Conservation (phyloP, 2,797 vertebrate species). For the Hemibagrus guttatus region DNA sequence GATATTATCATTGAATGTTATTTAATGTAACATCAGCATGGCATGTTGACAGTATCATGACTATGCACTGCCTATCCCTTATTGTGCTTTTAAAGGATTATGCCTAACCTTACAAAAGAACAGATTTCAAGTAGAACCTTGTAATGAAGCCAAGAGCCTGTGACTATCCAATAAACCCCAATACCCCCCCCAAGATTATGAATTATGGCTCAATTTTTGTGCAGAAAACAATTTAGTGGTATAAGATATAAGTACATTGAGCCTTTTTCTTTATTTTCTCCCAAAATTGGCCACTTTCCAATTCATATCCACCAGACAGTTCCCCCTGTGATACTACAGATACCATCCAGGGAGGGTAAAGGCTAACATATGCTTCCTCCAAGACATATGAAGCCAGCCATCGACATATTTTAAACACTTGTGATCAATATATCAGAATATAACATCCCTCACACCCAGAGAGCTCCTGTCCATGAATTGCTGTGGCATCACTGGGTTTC, state of each 20-base stretch:
- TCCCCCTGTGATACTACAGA: not conserved
- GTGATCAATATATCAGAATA: not conserved
- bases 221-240: not conserved
- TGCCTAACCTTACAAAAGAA: not conserved
- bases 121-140: not conserved
- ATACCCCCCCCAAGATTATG: not conserved
- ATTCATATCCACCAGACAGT: not conserved
- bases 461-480: not conserved
- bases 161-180: not conserved
- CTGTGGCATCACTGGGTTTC: conserved; percentile 4
- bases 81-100: not conserved
- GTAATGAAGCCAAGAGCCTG: not conserved
- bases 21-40: not conserved
- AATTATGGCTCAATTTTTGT: not conserved
- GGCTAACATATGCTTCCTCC: not conserved
- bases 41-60: not conserved
- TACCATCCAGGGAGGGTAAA: not conserved
- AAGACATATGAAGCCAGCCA: not conserved
- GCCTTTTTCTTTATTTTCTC: not conserved
- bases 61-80: not conserved
- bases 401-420: not conserved
- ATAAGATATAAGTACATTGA: too few species aligned
- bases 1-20: not conserved
- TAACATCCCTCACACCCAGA: not conserved
- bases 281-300: not conserved